Percentiles rank a stretch among this genome's conserved stretches.
These are phyloP conservation scores for Graptemys geographica DNA, from an alignment of 2,797 vertebrate genomes.

Conservation along the genomic window DNA sequence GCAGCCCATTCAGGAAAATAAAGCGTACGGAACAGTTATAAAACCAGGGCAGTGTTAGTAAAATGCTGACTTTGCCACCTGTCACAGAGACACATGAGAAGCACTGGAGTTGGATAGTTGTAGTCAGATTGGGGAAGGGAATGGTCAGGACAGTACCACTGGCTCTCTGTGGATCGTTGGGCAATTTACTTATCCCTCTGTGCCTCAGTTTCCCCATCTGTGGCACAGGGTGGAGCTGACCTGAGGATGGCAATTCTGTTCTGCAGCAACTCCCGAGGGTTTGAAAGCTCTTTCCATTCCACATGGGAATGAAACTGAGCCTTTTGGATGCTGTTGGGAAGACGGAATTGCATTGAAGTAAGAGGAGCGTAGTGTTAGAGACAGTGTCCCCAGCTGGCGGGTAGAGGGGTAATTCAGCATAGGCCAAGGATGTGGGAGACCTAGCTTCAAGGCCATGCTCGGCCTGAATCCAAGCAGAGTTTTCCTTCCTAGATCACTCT, in stretches of 20 bases:
- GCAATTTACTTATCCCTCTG: background rate
- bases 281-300: background rate
- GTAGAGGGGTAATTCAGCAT: too few species aligned
- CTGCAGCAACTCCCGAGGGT: background rate
- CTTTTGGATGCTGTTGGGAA: background rate
- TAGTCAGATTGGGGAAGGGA: background rate
- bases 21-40: constrained; percentile 1
- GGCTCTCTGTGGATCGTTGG: background rate
- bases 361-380: too few species aligned
- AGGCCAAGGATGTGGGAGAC: background rate
- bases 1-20: background rate
- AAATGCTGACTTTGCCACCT: background rate
- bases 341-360: background rate
- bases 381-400: too few species aligned
- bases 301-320: background rate
- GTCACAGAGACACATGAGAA: background rate
- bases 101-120: background rate
- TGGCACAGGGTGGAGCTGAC: background rate
- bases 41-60: background rate
- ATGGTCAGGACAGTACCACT: background rate
- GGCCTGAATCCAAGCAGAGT: background rate
- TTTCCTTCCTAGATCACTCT: background rate
- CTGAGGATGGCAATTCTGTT: background rate
- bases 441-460: background rate
- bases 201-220: background rate